phyloP scores from a whole-genome alignment of 1,140 invertebrate genomes.

The Chelonus insularis region DNA sequence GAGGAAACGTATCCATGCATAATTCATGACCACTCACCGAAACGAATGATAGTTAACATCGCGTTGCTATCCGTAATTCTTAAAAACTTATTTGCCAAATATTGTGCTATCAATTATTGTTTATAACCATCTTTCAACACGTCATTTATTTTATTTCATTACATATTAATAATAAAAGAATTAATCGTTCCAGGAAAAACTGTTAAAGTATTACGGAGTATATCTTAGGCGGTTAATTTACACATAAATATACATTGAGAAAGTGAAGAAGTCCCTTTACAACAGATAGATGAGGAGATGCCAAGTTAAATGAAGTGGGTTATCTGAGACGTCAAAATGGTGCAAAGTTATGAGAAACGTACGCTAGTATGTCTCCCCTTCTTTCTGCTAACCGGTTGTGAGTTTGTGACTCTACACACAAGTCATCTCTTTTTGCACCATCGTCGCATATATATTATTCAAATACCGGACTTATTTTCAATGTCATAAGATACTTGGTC shows the following conservation, averaged over 20 bases:
- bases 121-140: too few species aligned
- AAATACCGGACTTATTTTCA: neutral
- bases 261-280: too few species aligned
- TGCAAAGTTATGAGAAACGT: conserved; percentile 47
- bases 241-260: too few species aligned
- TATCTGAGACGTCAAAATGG: conserved; percentile 50
- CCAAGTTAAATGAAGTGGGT: conserved; percentile 16
- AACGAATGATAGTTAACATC: conserved; percentile 42
- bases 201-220: too few species aligned
- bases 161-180: too few species aligned
- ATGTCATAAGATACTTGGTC: neutral
- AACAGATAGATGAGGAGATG: conserved; percentile 8
- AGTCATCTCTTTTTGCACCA: conserved; percentile 27
- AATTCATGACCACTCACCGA: conserved; percentile 56
- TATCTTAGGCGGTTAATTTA: too few species aligned
- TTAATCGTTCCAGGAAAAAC: too few species aligned
- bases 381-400: conserved; percentile 46
- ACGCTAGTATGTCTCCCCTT: conserved; percentile 16
- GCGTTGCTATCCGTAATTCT: conserved; percentile 28
- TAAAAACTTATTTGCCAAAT: conserved; percentile 4
- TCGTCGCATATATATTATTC: conserved; percentile 46
- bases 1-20: conserved; percentile 59
- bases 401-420: conserved; percentile 5
- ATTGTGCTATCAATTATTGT: too few species aligned
- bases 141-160: too few species aligned